Percentiles rank a stretch among this genome's conserved stretches.
Conservation (phyloP, 2,113 vertebrate genomes). For the Athene noctua region DNA sequence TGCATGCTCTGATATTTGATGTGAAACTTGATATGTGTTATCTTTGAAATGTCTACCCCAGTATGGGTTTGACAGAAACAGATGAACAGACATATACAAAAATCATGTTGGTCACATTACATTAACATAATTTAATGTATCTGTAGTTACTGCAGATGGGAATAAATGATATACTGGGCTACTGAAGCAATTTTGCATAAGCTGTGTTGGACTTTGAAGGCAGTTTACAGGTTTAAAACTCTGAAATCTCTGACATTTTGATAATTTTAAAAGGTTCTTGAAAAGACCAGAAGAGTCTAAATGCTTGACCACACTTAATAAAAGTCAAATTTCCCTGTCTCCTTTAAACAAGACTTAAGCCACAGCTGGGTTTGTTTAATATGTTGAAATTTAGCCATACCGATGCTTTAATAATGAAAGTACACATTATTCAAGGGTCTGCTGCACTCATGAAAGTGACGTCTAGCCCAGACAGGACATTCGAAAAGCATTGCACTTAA, state of each 20-base stretch:
- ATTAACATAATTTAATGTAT: rapidly evolving
- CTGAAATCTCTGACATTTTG: background rate
- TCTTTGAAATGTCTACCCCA: background rate
- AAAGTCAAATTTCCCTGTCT: background rate
- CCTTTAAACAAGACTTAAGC: background rate
- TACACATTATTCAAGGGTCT: background rate
- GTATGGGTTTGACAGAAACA: background rate
- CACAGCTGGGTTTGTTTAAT: background rate
- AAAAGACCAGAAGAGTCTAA: background rate
- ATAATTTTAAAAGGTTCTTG: background rate
- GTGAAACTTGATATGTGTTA: background rate
- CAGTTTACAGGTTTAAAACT: background rate
- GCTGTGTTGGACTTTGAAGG: background rate
- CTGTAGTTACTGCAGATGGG: rapidly evolving
- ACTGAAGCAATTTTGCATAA: background rate
- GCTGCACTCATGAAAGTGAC: background rate
- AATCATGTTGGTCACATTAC: rapidly evolving
- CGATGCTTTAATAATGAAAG: background rate
- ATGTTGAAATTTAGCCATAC: background rate
- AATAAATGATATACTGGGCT: background rate
- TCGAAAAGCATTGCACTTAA: background rate
- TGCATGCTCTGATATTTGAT: background rate
- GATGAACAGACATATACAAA: background rate
- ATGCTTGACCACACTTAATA: background rate
- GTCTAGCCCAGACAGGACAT: background rate